Evolutionary conservation across 1,140 invertebrate species (phyloP).

Genomic region (Conus ventricosus): DNA sequence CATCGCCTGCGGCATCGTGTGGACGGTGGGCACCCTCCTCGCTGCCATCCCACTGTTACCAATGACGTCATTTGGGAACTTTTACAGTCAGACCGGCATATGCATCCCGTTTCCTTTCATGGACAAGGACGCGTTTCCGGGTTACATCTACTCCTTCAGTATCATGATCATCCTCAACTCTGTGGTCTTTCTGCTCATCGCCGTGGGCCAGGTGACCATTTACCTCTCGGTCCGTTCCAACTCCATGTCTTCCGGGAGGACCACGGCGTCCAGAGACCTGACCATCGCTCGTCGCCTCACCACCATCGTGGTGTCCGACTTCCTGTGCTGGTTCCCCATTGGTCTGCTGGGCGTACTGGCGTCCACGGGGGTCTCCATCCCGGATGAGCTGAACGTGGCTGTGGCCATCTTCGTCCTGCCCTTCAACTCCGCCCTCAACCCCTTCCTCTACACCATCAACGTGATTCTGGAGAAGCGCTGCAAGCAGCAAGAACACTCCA

Average conservation of each 20-base stretch:
- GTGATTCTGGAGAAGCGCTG: conserved; percentile 24
- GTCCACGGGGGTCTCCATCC: conserved; percentile 25
- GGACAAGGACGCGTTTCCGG: conserved; percentile 8
- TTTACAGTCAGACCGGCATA: conserved; percentile 53
- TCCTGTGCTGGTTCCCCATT: conserved; percentile 47
- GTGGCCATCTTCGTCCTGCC: conserved; percentile 37
- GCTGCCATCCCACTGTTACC: conserved; percentile 33
- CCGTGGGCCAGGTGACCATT: conserved; percentile 49
- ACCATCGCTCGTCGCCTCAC: conserved; percentile 40
- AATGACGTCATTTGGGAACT: conserved; percentile 27
- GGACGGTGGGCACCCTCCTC: conserved; percentile 16
- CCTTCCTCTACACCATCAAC: conserved; percentile 41
- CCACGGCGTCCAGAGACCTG: conserved; percentile 12
- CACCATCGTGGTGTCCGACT: conserved; percentile 41
- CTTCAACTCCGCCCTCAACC: conserved; percentile 43
- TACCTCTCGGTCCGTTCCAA: conserved; percentile 39
- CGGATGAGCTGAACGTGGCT: conserved; percentile 28
- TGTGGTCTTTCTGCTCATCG: conserved; percentile 45
- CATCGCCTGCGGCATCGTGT: conserved; percentile 17
- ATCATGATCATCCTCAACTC: conserved; percentile 54
- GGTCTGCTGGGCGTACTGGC: conserved; percentile 33
- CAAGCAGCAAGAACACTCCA: not conserved
- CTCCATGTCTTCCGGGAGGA: conserved; percentile 5
- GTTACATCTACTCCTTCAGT: conserved; percentile 48
- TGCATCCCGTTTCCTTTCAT: conserved; percentile 53